Percentiles rank a stretch among this genome's conserved stretches.
Evolutionary conservation across 2,113 vertebrate genomes (phyloP).

Genomic region (Chrysemys picta): DNA sequence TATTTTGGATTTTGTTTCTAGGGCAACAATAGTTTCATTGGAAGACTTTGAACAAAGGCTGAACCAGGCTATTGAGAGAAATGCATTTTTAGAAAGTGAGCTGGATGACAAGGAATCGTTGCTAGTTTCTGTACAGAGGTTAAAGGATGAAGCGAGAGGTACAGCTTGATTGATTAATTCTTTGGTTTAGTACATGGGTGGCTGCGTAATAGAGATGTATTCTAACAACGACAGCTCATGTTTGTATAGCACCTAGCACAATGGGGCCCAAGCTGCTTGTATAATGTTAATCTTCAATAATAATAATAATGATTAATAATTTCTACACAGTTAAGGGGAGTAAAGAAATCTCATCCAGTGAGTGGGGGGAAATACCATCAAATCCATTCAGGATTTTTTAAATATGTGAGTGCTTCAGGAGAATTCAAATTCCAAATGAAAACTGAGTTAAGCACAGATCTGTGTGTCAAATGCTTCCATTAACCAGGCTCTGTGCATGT

Average conservation of each 20-base stretch:
- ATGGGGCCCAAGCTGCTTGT: not conserved
- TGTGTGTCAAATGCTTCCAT: not conserved
- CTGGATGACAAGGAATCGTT: constrained; percentile 98
- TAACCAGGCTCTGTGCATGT: not conserved
- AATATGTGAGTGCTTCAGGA: not conserved
- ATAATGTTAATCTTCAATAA: not conserved
- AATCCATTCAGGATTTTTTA: not conserved
- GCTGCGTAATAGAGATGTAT: not conserved
- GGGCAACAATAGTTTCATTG: constrained; percentile 97
- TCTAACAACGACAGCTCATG: not conserved
- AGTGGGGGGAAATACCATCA: not conserved
- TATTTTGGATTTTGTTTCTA: constrained; percentile 75
- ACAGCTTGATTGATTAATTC: constrained; percentile 35
- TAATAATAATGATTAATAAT: not conserved
- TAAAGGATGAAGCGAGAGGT: constrained; percentile 99
- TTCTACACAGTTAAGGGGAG: not conserved
- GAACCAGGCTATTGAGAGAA: constrained; percentile 98
- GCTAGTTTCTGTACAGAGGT: constrained; percentile 94
- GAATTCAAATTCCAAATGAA: fast-evolving
- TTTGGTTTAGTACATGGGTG: not conserved
- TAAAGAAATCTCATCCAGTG: not conserved
- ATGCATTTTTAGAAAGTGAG: constrained; percentile 98
- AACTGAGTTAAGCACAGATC: not conserved
- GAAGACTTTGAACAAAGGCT: constrained; percentile 98
- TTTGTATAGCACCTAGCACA: not conserved